Base-by-base conservation (phyloP, 2,113 vertebrate genomes). In the Thermophis baileyi region DNA sequence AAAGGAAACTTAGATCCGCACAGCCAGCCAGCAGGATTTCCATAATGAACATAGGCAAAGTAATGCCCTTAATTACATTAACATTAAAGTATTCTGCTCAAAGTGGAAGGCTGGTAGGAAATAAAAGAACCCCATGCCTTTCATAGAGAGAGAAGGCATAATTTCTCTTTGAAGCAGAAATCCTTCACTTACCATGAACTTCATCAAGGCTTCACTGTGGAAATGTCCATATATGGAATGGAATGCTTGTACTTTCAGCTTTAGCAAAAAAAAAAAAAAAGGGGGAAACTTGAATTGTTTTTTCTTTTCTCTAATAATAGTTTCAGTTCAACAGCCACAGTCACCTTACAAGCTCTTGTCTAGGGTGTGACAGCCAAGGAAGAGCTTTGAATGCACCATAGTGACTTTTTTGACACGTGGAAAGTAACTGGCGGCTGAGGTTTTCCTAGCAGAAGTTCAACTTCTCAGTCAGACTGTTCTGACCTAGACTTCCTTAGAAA, bases 201-300 rank as follows among this genome's bases (percentile, higher is more conserved):
- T 94, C 25, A 63, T 1, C 74, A 95, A 94, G 49, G 74, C 92
- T 94, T 93, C 93, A 69, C 14, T 22, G 1, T 86, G 93, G 95
- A 94, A 96, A 95, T 89, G 86, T 91, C 92, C 92, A 93, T 94
- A 94, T 91, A 94, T 92, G 94, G 89, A 92, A 92, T 94, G 60
- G 92, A 95, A 96, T 40, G 88, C 93, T 93, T 89, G 94, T 87
- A 90, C 69, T 94, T 92, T 91, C 95, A 88, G 94, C 49, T 74
- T 46, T 44, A 60, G 93, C 16, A 92, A 86, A 92, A 94, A 94
- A 91, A 49, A 25, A 12, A 20, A 18, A 7, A 4, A n/a, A n/a
- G 46, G 4, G 54, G 30, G 30, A 6, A n/a, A 51, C 57, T 60
- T 86, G 93, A 95, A 96, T 93, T 92, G 93, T 94, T 95, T 93